Evolutionary conservation across 1,140 invertebrate genomes (phyloP).

Genomic region (Cydia amplana): DNA sequence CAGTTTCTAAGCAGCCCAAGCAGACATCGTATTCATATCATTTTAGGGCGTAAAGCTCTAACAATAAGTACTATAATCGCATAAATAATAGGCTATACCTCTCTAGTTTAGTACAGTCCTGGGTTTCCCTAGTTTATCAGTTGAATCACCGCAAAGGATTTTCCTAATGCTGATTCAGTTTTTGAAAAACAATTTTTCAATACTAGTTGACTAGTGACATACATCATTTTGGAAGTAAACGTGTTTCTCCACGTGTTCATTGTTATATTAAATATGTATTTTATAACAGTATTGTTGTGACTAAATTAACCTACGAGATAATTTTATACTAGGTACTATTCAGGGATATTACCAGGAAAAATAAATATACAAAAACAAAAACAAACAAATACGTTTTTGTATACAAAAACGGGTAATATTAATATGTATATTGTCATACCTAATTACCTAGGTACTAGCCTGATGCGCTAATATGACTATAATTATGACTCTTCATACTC

Average conservation of each 20-base stretch:
- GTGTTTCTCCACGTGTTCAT: neutral
- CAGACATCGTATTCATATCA: neutral
- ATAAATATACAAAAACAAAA: too few species aligned
- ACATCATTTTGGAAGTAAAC: neutral
- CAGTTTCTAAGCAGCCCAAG: neutral
- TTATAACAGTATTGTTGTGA: neutral
- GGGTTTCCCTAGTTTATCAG: constrained; percentile 9
- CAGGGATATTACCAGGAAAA: neutral
- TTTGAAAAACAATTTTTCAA: neutral
- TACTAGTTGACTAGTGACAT: neutral
- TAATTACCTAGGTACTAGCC: too few species aligned
- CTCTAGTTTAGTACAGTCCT: neutral
- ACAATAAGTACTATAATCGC: neutral
- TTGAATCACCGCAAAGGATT: constrained; percentile 12
- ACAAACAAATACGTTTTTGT: too few species aligned
- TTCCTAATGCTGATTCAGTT: neutral
- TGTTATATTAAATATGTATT: neutral
- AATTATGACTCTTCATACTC: too few species aligned
- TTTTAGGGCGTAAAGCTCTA: neutral
- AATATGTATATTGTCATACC: too few species aligned
- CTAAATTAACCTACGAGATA: neutral
- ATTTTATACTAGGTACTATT: constrained; percentile 1
- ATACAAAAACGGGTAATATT: neutral
- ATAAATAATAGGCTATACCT: neutral
- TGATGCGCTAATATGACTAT: too few species aligned